Evolutionary conservation across 2,113 vertebrate species (phyloP), one percentile per base, ranked within the genome.

Genomic region (Suricata suricatta): DNA sequence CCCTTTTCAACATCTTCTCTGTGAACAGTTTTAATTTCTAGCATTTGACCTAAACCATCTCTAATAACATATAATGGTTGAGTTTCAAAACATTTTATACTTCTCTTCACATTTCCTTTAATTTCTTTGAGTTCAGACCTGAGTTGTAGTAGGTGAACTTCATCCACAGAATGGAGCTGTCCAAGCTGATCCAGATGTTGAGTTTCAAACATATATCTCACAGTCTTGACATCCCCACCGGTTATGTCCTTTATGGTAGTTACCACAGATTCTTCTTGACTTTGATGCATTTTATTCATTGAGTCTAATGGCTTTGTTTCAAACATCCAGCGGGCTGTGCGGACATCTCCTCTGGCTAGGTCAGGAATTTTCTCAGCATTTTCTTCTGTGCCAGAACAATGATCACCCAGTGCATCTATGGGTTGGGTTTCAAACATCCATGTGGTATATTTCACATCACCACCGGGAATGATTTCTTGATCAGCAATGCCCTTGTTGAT

Each of bases 371-470:
- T 99, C 84, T 98, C 98, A 82, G 90, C 98, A 57, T 96, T 98
- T 97, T 98, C 98, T 93, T 97, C 85, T 9, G 96, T 98, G 52
- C 66, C 96, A 35, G 96, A 90, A 83, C 98, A 97, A 95, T 88
- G 94, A 68, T 96, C 82, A 2, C 97, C 84, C n/a, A 99, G 93
- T 21, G 91, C 77, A 88, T 99, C 99, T 17, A 99, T 99, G 19
- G 99, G 98, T 71, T 99, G 99, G 4, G 98, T 99, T 98, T 99
- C 99, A 99, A 99, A 99, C 99, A 99, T 99, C 99, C 99, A 99
- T 13, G 99, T 98, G 41, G 99, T 99, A 27, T 98, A 99, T 87
- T 99, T 99, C 82, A 99, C 99, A 88, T 99, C 99, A 74, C 99
- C 99, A 71, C 99, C 98, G 68, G 99, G 97, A 97, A 99, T 99